Evolutionary conservation across 1,140 invertebrate genomes (phyloP).

Genomic region (Penaeus japonicus): DNA sequence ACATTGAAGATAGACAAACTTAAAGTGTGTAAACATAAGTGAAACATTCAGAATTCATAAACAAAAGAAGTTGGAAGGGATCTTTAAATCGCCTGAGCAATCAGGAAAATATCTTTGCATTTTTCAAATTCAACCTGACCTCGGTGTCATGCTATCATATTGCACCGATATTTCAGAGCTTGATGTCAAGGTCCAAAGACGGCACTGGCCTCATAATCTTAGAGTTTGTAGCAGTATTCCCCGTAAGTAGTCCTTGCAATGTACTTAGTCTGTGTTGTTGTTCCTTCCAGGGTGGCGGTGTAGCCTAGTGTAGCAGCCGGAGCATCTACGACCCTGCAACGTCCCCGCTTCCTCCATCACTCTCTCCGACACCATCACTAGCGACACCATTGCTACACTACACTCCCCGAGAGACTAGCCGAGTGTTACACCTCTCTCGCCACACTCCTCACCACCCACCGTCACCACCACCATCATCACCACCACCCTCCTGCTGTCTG

Average conservation of each 20-base stretch:
- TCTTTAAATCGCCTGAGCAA: too few species aligned
- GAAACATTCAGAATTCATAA: too few species aligned
- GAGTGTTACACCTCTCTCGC: background rate
- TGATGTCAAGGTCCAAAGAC: too few species aligned
- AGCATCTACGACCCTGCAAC: background rate
- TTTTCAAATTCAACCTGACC: too few species aligned
- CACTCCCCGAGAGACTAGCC: too few species aligned
- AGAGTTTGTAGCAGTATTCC: background rate
- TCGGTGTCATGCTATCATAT: too few species aligned
- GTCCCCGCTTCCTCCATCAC: background rate
- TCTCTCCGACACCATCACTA: constrained; percentile 21
- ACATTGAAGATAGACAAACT: too few species aligned
- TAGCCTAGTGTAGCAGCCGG: constrained; percentile 37
- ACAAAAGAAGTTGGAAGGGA: too few species aligned
- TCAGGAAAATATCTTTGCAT: too few species aligned
- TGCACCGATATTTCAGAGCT: too few species aligned
- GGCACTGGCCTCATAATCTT: too few species aligned
- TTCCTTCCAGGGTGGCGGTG: constrained; percentile 31
- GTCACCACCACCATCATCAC: background rate
- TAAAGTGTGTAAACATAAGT: too few species aligned
- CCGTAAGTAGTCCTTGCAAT: background rate
- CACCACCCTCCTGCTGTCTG: background rate
- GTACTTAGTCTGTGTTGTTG: background rate
- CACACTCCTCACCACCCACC: background rate
- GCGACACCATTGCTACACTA: background rate